phyloP scores from a whole-genome alignment of 1,140 invertebrate genomes.

The Tetramorium simillimum region DNA sequence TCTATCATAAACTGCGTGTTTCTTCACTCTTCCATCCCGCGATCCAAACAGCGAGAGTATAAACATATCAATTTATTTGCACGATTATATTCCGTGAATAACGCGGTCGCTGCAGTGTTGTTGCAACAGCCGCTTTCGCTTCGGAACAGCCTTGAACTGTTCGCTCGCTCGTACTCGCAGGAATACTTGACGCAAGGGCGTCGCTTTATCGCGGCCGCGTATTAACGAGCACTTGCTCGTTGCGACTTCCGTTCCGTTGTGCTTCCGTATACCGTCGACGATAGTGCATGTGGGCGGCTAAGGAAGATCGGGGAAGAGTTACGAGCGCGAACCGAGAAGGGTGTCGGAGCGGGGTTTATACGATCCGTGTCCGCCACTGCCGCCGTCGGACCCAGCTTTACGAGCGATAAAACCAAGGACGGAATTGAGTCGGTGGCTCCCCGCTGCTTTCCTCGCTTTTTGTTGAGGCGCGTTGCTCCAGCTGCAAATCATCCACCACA shows the following conservation, averaged over 20 bases:
- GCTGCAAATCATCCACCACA: neutral
- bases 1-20: neutral
- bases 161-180: neutral
- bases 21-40: neutral
- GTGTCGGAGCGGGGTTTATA: constrained; percentile 64
- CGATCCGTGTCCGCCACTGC: constrained; percentile 1
- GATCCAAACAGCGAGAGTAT: neutral
- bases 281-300: constrained; percentile 31
- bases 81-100: neutral
- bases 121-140: neutral
- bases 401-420: constrained; percentile 71
- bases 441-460: constrained; percentile 56
- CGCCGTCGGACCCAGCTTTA: constrained; percentile 58
- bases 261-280: constrained; percentile 27
- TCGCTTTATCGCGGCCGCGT: constrained; percentile 38
- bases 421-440: constrained; percentile 33
- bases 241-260: constrained; percentile 45
- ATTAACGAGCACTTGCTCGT: constrained; percentile 53
- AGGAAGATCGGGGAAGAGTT: constrained; percentile 56
- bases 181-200: constrained; percentile 18
- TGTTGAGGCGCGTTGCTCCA: neutral
- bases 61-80: neutral
- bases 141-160: neutral
- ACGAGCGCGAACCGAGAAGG: constrained; percentile 58
- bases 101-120: neutral